Percentiles rank a stretch among this genome's conserved stretches.
Evolutionary conservation across 2,797 vertebrate genomes (phyloP).

Genomic region (Rhinichthys osculus): DNA sequence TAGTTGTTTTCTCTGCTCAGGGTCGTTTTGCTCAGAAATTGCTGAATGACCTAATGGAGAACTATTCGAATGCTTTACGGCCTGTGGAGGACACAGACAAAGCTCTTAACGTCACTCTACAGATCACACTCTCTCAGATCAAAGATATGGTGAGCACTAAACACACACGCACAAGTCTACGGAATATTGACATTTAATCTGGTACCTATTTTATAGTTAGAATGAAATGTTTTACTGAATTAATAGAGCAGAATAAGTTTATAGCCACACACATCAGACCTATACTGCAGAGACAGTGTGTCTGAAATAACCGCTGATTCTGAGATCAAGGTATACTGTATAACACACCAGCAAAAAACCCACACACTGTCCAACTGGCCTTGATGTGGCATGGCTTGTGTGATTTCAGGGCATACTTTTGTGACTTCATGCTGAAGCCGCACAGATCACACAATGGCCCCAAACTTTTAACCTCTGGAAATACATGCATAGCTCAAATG

Average conservation of each 20-base stretch:
- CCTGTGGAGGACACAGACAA: slow-evolving; percentile 96
- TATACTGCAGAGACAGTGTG: background rate
- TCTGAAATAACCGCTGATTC: slow-evolving; percentile 15
- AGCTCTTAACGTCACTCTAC: slow-evolving; percentile 93
- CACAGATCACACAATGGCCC: slow-evolving; percentile 11
- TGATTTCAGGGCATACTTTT: background rate
- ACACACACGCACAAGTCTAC: background rate
- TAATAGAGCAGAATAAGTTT: background rate
- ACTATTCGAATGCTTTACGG: slow-evolving; percentile 90
- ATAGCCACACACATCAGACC: background rate
- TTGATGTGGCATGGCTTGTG: slow-evolving; percentile 42
- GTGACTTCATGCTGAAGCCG: slow-evolving; percentile 20
- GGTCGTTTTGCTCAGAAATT: slow-evolving; percentile 93
- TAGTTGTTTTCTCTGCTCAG: slow-evolving; percentile 86
- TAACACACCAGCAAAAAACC: background rate
- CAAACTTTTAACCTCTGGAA: background rate
- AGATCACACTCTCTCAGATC: slow-evolving; percentile 96
- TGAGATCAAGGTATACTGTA: slow-evolving; percentile 31
- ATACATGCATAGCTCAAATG: background rate
- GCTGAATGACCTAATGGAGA: slow-evolving; percentile 90
- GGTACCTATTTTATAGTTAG: background rate
- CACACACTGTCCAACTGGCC: slow-evolving; percentile 19
- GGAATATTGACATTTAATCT: background rate
- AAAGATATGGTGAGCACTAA: slow-evolving; percentile 92
- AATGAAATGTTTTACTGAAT: background rate